Percentiles rank a stretch among this genome's conserved stretches.
These are phyloP conservation scores for Sinocyclocheilus maitianheensis DNA, from an alignment of 2,113 vertebrate genomes.

Conservation along the genomic window DNA sequence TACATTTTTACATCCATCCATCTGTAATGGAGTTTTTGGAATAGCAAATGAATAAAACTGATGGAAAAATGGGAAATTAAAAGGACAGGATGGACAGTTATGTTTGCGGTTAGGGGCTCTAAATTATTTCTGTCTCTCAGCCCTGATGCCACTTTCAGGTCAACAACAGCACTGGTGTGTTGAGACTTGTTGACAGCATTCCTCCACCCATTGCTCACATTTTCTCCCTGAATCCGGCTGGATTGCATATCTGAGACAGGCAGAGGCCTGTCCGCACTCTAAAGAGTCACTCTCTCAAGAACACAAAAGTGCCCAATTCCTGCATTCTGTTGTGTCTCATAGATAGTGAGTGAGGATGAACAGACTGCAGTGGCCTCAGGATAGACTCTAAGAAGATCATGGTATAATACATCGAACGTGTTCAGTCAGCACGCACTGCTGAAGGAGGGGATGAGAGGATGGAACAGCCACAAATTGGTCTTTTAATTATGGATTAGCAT, in stretches of 20 bases:
- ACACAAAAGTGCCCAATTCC: slow-evolving; percentile 19
- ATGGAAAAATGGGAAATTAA: neutral
- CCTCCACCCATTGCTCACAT: slow-evolving; percentile 76
- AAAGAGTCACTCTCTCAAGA: slow-evolving; percentile 39
- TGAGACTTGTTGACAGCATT: slow-evolving; percentile 78
- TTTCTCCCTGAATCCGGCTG: slow-evolving; percentile 74
- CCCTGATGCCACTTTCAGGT: slow-evolving; percentile 61
- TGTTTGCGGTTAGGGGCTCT: slow-evolving; percentile 3
- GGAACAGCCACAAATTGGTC: slow-evolving; percentile 9
- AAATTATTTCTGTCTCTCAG: slow-evolving; percentile 10
- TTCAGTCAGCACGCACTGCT: neutral
- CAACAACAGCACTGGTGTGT: slow-evolving; percentile 69
- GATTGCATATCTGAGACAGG: slow-evolving; percentile 77
- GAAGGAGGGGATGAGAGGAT: neutral
- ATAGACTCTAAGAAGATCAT: slow-evolving; percentile 43
- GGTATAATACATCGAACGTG: neutral
- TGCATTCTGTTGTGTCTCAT: slow-evolving; percentile 44
- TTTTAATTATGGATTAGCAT: neutral
- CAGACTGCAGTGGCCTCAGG: slow-evolving; percentile 57
- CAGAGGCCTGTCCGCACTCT: slow-evolving; percentile 64
- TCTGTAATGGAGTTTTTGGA: neutral
- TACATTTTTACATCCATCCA: neutral
- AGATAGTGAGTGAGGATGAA: slow-evolving; percentile 50
- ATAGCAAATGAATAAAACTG: neutral
- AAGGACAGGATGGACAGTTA: neutral